phyloP scores from a whole-genome alignment of 1,140 invertebrate genomes.

The Colletes latitarsis region DNA sequence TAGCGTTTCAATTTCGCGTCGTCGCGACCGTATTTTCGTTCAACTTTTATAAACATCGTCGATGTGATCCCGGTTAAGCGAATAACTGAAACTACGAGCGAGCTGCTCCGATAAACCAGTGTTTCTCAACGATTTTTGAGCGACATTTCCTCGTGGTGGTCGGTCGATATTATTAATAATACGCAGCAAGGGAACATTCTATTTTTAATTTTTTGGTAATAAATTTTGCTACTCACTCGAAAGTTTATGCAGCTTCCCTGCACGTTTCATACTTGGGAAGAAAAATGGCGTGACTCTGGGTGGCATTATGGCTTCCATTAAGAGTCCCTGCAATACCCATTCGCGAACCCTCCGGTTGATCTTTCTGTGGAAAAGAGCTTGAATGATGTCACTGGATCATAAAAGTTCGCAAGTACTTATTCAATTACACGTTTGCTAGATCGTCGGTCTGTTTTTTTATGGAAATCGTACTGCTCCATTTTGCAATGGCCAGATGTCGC shows the following conservation, averaged over 20 bases:
- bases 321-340: no score
- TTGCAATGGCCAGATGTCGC: not conserved
- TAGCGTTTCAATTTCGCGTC: constrained; percentile 24
- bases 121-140: no score
- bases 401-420: not conserved
- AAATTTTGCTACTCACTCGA: no score
- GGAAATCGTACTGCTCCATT: not conserved
- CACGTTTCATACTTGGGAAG: no score
- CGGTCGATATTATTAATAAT: no score
- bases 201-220: no score
- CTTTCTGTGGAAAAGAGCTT: not conserved
- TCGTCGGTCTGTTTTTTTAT: not conserved
- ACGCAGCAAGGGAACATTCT: no score
- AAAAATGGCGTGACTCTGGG: no score
- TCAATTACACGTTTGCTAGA: not conserved
- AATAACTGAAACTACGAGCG: not conserved
- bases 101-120: no score
- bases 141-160: no score
- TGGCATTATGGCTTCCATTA: no score
- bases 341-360: not conserved
- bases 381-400: constrained; percentile 6
- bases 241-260: no score
- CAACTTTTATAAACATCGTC: not conserved
- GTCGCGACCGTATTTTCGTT: not conserved
- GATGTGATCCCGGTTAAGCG: not conserved